A percentile compares a stretch with the other conserved stretches of the same genome.
phyloP scores from a whole-genome alignment of 2,797 vertebrate genomes.

The Darevskia nairensis region DNA sequence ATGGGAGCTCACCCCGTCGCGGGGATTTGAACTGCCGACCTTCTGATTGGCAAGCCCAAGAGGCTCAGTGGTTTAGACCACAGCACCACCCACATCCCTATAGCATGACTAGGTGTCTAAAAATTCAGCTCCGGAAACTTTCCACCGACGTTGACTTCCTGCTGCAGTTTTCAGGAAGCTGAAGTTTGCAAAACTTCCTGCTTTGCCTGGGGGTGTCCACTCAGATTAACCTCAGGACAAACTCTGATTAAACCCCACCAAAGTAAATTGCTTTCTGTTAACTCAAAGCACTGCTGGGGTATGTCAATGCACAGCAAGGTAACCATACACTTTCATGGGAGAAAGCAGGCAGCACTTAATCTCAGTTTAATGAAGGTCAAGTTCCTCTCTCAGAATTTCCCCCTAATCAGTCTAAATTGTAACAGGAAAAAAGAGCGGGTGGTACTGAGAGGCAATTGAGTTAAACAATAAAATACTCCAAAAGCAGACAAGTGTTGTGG shows the following conservation, averaged over 20 bases:
- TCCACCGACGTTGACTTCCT: slow-evolving; percentile 13
- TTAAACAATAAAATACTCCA: not conserved
- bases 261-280: not conserved
- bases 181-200: slow-evolving; percentile 19
- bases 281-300: not conserved
- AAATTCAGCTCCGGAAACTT: not conserved
- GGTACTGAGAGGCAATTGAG: not conserved
- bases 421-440: not conserved
- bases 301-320: not conserved
- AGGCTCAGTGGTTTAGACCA: too few species aligned
- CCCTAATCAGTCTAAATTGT: not conserved
- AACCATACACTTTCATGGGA: too few species aligned
- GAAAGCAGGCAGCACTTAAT: not conserved
- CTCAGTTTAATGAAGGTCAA: not conserved
- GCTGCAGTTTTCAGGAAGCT: not conserved
- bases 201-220: slow-evolving; percentile 46
- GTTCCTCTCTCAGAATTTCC: not conserved
- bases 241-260: not conserved
- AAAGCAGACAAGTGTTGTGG: not conserved
- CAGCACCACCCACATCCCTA: too few species aligned
- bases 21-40: too few species aligned
- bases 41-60: too few species aligned
- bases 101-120: not conserved
- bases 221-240: not conserved
- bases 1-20: too few species aligned